Base-by-base conservation (phyloP, 2,113 vertebrate genomes). In the Gallinago jamesoni region DNA sequence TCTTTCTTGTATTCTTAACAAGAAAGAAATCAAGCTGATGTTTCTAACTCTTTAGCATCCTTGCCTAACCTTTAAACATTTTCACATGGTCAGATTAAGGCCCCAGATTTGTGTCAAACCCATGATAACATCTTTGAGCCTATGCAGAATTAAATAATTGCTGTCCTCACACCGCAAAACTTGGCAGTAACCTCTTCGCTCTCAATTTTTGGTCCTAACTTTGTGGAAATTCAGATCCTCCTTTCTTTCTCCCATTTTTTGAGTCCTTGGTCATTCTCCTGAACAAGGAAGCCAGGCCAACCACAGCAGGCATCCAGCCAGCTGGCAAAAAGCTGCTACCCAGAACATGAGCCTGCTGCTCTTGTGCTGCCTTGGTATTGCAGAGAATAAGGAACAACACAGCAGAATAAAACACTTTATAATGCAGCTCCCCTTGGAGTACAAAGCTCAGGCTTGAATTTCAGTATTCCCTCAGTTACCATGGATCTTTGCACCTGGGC, bases 291-390 rank as follows among this genome's bases (percentile, higher is more conserved):
- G 47, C 39, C 43, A 7, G 25, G 87, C 67, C 87, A 93, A n/a
- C 27, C 56, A 3, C 87, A 45, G 84, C 81, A 50, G 89, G 93
- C 53, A 0, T 9, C 41, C 4, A 53, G 91, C 96, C 95, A 96
- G 90, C 92, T 97, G 96, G 94, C 93, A 92, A 18, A 73, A 66
- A 73, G 22, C 74, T 57, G 56, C 87, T 57, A 75, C 53, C 25
- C 56, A 1, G 37, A 87, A 35, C 73, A 80, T 39, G 39, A 87
- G 87, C 76, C 86, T 95, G 91, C 94, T 82, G 91, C 91, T 89
- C 84, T 52, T 31, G 72, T 47, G 25, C 56, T 84, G 93, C 77
- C 74, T 84, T 35, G 17, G 64, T 3, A 52, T 60, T 60, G 91
- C 69, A 30, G 59, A 21, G 93, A 35, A 53, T n/a, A 28, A 93